Evolutionary conservation across 2,797 vertebrate genomes (phyloP), one percentile per base, ranked within the genome.

Genomic region (Acropternis orthonyx): DNA sequence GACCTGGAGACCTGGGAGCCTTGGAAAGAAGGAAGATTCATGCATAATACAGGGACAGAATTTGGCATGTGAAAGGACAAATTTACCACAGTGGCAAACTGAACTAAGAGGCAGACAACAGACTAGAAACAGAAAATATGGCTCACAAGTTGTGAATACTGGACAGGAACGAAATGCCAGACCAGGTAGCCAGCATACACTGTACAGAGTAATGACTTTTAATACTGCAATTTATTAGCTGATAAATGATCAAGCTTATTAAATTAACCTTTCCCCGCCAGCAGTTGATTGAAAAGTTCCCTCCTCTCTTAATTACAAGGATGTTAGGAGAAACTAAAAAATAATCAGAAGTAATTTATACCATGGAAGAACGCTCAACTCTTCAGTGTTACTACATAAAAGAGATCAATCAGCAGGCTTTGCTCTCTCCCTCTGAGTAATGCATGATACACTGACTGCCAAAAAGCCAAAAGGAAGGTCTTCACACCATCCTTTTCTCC

Each of bases 1-100:
- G 89, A 90, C 37, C 71, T 72, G 66, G 88, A 95, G 92, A 94
- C 81, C 79, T 10, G 14, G 54, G 74, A 85, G 83, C 63, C 66
- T n/a, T 91, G 81, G 86, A 93, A 97, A 93, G 76, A 82, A 91
- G 58, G n/a, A 88, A 89, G 36, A 89, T 68, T 91, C 88, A 96
- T 95, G 79, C 92, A 96, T 95, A 96, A 97, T 96, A 94, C 62
- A 94, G 61, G 49, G 59, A 44, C 7, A 7, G 62, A 55, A 54
- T 67, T 34, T 82, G 92, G 90, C 39, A 21, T 49, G 39, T 39
- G 74, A 94, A 93, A 83, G 58, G 69, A 92, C 1, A 2, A 81
- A 94, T 93, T 87, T 74, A 86, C 88, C 43, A 24, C 63, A 69
- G 32, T 66, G 44, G 26, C 65, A 86, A 88, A 87, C 46, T 63